Evolutionary conservation across 2,113 vertebrate species (phyloP), one percentile per base, ranked within the genome.

Genomic region (Oceanites oceanicus): DNA sequence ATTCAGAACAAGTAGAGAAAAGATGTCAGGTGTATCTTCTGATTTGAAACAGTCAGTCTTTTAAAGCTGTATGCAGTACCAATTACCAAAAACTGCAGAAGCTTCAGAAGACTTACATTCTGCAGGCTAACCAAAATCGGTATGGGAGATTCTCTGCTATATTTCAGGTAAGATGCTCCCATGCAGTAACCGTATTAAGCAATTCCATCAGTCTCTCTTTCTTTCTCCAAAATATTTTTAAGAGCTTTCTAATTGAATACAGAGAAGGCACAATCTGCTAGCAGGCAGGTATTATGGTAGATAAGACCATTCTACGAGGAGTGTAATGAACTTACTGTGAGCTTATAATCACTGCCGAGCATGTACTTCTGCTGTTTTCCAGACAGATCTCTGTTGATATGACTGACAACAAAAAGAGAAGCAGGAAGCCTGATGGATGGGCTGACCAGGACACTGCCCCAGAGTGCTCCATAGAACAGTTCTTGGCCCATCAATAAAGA

Each of bases 321-420:
- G 21, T 19, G 15, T 6, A 10, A 25, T 10, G 74, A 90, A 98
- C 99, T 98, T 93, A 99, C 99, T 81, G 99, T 98, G 84, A 99
- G 96, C n/a, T 95, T 96, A 79, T 98, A 79, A 92, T 99, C 98
- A 0, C 98, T 98, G 55, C 99, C 99, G 2, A 99, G 98, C 99
- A 99, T 99, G 97, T 98, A 97, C 12, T 97, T 98, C 96, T 99
- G 99, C 91, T 98, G 97, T 32, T 92, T 97, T 79, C 98, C 98
- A 1, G 98, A 91, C 4, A 75, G 38, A 5, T 97, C 98, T 90
- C 98, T 98, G 97, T 98, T 99, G 97, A 99, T 99, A 92, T 99
- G 99, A 74, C 97, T 97, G 95, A 99, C 99, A 10, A 99, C 96
- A 36, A 99, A 99, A 88, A 99, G 98, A 0, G 99, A 99, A 36